Evolutionary conservation across 2,113 vertebrate species (phyloP).

Genomic region (Cephalopholis sonnerati): DNA sequence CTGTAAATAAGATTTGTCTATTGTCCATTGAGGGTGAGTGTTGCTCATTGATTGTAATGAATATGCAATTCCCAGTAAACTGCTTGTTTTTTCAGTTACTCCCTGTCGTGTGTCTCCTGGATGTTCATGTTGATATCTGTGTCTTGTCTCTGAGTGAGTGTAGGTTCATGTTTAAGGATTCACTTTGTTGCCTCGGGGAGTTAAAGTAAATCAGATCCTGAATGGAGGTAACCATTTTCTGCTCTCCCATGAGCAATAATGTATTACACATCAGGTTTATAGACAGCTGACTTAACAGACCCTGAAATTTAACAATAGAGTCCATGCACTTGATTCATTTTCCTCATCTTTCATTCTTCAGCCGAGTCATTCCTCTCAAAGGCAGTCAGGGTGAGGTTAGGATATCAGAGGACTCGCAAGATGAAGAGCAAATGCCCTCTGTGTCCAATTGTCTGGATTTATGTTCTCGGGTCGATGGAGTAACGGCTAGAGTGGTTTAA

Average conservation of each 20-base stretch:
- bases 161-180: not conserved
- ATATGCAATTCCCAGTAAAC: constrained; percentile 81
- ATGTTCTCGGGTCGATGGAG: constrained; percentile 62
- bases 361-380: constrained; percentile 23
- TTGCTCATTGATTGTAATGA: constrained; percentile 82
- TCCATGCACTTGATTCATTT: constrained; percentile 36
- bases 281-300: constrained; percentile 17
- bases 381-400: constrained; percentile 52
- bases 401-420: constrained; percentile 40
- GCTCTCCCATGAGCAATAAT: not conserved
- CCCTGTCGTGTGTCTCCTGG: constrained; percentile 13
- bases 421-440: constrained; percentile 57
- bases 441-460: constrained; percentile 67
- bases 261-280: constrained; percentile 24
- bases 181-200: not conserved
- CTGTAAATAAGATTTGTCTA: constrained; percentile 84
- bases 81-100: constrained; percentile 75
- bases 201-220: not conserved
- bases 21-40: constrained; percentile 67
- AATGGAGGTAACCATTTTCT: not conserved
- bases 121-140: not conserved
- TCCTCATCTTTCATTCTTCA: constrained; percentile 16
- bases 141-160: not conserved
- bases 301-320: constrained; percentile 29
- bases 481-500: constrained; percentile 63